phyloP scores from a whole-genome alignment of 2,797 vertebrate genomes.

The Acipenser oxyrinchus region DNA sequence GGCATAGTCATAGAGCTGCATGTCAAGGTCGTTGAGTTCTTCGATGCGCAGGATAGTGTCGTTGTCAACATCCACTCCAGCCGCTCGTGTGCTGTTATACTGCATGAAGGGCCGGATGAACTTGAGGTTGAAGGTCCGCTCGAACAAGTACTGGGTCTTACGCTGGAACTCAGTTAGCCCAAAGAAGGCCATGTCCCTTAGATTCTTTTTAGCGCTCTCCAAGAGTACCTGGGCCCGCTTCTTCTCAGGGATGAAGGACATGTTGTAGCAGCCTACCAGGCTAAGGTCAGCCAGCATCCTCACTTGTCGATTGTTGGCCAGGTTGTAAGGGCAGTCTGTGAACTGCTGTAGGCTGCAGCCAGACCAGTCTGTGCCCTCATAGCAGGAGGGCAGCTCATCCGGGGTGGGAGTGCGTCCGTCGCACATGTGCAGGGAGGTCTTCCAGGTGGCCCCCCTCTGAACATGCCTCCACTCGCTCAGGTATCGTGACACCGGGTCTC shows the following conservation, averaged over 20 bases:
- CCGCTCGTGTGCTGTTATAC: slow-evolving; percentile 93
- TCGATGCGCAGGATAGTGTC: slow-evolving; percentile 86
- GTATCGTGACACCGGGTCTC: slow-evolving; percentile 93
- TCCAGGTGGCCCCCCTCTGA: slow-evolving; percentile 94
- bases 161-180: slow-evolving; percentile 96
- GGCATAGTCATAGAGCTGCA: slow-evolving; percentile 97
- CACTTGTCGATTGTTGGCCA: slow-evolving; percentile 93
- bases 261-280: slow-evolving; percentile 96
- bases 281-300: slow-evolving; percentile 94
- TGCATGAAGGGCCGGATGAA: slow-evolving; percentile 98
- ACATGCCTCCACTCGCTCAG: slow-evolving; percentile 97
- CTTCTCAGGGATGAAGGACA: slow-evolving; percentile 91
- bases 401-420: slow-evolving; percentile 91
- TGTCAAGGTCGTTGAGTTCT: slow-evolving; percentile 92
- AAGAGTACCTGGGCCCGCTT: slow-evolving; percentile 88
- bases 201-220: slow-evolving; percentile 96
- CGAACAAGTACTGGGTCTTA: slow-evolving; percentile 97
- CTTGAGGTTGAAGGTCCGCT: slow-evolving; percentile 89
- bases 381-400: slow-evolving; percentile 88
- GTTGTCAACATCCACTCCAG: slow-evolving; percentile 87
- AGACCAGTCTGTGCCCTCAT: slow-evolving; percentile 93
- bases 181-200: slow-evolving; percentile 96
- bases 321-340: slow-evolving; percentile 93
- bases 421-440: slow-evolving; percentile 95
- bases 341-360: slow-evolving; percentile 96